phyloP scores from a whole-genome alignment of 2,797 vertebrate genomes.

The Hyperoplus lanceolatus region DNA sequence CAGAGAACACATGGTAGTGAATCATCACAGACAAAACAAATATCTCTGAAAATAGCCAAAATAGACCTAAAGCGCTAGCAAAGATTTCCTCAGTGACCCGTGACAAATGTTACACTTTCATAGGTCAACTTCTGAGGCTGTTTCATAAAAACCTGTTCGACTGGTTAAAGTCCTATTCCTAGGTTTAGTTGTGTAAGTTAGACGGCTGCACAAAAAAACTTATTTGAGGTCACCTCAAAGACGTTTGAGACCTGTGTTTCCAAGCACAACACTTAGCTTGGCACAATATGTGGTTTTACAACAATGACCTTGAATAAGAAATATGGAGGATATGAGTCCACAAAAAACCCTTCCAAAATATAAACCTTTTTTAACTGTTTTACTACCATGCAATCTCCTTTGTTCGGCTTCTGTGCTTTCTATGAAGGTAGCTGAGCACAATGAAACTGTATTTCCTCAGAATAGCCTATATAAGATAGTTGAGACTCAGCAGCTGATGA shows the following conservation, averaged over 20 bases:
- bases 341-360: not conserved
- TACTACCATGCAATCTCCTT: not conserved
- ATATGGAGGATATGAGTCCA: not conserved
- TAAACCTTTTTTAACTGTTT: not conserved
- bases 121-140: conserved; percentile 19
- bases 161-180: not conserved
- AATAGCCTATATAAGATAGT: not conserved
- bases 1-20: conserved; percentile 52
- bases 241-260: conserved; percentile 20
- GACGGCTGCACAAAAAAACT: conserved; percentile 4
- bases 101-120: not conserved
- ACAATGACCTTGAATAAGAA: not conserved
- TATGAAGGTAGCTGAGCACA: conserved; percentile 14
- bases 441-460: not conserved
- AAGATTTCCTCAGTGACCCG: conserved; percentile 27
- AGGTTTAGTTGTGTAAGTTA: not conserved
- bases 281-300: not conserved
- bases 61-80: conserved; percentile 29
- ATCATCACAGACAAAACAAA: conserved; percentile 52
- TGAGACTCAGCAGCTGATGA: not conserved
- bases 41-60: conserved; percentile 32
- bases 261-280: conserved; percentile 18
- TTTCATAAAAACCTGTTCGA: conserved; percentile 8
- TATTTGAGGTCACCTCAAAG: not conserved
- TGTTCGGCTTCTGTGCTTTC: not conserved